A percentile compares a stretch with the other conserved stretches of the same genome.
Conservation (phyloP, 2,888 invertebrate genomes). For the Cordilura impudica region DNA sequence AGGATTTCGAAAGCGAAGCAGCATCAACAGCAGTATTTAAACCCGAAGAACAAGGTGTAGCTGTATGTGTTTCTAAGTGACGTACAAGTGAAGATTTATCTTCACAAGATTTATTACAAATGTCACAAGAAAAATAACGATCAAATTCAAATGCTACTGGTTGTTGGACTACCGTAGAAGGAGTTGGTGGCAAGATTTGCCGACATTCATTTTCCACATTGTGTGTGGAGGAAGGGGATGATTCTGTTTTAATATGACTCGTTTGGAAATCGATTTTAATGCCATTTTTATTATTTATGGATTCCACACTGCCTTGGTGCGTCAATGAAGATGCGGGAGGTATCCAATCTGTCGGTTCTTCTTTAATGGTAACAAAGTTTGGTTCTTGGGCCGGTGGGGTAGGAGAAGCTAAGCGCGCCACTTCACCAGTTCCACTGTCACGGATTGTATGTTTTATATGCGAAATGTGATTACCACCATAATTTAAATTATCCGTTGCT, state of each 20-base stretch:
- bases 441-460: constrained; percentile 38
- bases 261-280: constrained; percentile 47
- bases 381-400: constrained; percentile 66
- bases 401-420: constrained; percentile 61
- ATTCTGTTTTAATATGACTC: constrained; percentile 65
- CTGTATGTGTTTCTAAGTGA: constrained; percentile 88
- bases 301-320: constrained; percentile 28
- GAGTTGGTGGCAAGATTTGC: constrained; percentile 81
- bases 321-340: constrained; percentile 43
- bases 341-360: constrained; percentile 85
- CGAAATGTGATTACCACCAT: constrained; percentile 17
- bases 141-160: constrained; percentile 68
- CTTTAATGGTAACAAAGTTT: constrained; percentile 77
- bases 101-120: constrained; percentile 90
- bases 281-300: constrained; percentile 36
- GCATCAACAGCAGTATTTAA: constrained; percentile 59
- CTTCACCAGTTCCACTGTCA: constrained; percentile 11
- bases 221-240: constrained; percentile 65
- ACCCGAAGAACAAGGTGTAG: constrained; percentile 57
- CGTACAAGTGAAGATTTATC: constrained; percentile 90
- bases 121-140: constrained; percentile 84
- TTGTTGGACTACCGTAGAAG: constrained; percentile 67
- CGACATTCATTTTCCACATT: constrained; percentile 69
- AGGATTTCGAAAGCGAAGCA: constrained; percentile 65
- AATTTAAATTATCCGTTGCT: constrained; percentile 19